phyloP scores from a whole-genome alignment of 2,888 invertebrate genomes.

The Idaea aversata region DNA sequence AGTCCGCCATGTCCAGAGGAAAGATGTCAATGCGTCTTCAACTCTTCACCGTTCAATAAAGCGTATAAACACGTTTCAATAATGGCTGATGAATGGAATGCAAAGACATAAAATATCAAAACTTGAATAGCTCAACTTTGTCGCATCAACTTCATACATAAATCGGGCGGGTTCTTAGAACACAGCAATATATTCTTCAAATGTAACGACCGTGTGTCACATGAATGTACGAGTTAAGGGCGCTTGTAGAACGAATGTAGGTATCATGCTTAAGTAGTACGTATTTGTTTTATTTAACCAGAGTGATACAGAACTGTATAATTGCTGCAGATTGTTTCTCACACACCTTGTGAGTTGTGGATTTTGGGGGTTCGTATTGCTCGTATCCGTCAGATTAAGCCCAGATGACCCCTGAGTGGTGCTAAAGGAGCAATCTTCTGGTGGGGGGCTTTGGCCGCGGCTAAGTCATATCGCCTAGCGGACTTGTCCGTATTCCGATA shows the following conservation, averaged over 20 bases:
- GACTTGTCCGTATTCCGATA: too few species aligned
- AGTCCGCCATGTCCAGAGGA: too few species aligned
- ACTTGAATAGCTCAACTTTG: constrained; percentile 24
- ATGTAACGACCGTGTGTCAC: constrained; percentile 32
- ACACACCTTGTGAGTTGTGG: too few species aligned
- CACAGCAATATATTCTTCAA: constrained; percentile 31
- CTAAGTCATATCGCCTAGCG: too few species aligned
- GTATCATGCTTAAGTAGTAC: background rate
- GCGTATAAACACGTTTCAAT: background rate
- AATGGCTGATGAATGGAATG: constrained; percentile 18
- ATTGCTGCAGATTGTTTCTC: too few species aligned
- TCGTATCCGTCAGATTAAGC: too few species aligned
- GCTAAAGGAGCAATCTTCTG: too few species aligned
- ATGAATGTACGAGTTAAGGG: constrained; percentile 28
- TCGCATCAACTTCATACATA: constrained; percentile 26
- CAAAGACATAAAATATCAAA: constrained; percentile 19
- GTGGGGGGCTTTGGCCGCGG: too few species aligned
- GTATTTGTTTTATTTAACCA: too few species aligned
- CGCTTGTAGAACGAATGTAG: background rate
- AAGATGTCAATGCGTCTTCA: background rate
- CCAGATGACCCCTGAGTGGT: too few species aligned
- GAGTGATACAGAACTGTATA: too few species aligned
- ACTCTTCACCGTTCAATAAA: background rate
- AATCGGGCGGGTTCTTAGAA: constrained; percentile 27
- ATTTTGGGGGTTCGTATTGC: too few species aligned